Percentiles rank a stretch among this genome's conserved stretches.
Conservation (phyloP, 2,113 vertebrate genomes). For the Corvus hawaiiensis region DNA sequence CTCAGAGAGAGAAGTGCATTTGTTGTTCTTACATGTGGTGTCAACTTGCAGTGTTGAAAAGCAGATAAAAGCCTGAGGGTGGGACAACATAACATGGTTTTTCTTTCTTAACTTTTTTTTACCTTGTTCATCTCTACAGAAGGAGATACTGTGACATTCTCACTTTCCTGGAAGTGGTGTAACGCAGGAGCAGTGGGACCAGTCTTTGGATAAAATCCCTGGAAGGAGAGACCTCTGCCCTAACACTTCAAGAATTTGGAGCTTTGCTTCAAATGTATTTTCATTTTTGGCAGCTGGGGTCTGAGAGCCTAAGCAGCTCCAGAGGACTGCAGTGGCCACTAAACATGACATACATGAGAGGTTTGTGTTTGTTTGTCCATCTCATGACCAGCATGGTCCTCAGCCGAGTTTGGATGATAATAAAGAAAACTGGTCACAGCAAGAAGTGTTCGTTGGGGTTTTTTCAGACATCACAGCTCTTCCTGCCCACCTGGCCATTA, state of each 20-base stretch:
- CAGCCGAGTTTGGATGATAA: not conserved
- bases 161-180: not conserved
- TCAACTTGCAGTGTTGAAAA: not conserved
- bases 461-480: not conserved
- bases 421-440: not conserved
- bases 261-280: not conserved
- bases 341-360: not conserved
- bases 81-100: no score
- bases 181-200: not conserved
- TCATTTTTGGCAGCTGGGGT: not conserved
- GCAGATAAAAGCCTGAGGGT: not conserved
- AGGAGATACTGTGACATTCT: not conserved
- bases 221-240: not conserved
- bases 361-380: rapidly evolving
- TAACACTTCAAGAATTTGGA: not conserved
- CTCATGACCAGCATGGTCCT: not conserved
- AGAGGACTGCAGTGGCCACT: not conserved
- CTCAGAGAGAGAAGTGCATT: not conserved
- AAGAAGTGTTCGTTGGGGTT: rapidly evolving
- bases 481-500: not conserved
- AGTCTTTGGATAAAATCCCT: not conserved
- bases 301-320: not conserved
- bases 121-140: not conserved
- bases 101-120: not conserved
- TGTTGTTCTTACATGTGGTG: not conserved